These are phyloP conservation scores for Penaeus japonicus DNA, from an alignment of 1,140 invertebrate genomes.

Conservation along the genomic window DNA sequence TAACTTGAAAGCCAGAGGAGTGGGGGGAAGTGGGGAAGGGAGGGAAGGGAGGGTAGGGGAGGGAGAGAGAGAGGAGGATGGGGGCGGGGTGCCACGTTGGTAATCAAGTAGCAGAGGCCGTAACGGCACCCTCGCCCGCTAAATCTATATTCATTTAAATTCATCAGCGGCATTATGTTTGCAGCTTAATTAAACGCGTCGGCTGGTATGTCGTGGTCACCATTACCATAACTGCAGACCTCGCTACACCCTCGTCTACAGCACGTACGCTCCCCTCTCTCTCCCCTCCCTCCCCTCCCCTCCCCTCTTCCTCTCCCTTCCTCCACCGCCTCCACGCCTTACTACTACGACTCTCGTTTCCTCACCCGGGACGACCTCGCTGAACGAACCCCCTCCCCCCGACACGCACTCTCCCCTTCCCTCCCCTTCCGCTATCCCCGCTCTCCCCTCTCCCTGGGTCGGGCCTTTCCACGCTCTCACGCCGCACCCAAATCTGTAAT, in stretches of 20 bases:
- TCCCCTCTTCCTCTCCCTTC: neutral
- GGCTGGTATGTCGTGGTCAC: neutral
- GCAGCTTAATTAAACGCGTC: conserved; percentile 22
- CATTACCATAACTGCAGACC: conserved; percentile 4
- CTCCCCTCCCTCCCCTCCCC: neutral
- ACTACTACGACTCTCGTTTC: neutral
- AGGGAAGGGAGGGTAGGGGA: neutral
- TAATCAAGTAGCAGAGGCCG: neutral
- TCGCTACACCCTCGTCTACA: neutral
- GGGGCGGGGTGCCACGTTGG: neutral
- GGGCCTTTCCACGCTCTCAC: neutral
- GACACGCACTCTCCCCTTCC: neutral
- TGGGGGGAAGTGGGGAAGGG: too few relatives aligned
- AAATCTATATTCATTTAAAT: conserved; percentile 21
- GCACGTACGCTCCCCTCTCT: neutral
- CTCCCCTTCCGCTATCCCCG: neutral
- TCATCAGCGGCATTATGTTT: conserved; percentile 35
- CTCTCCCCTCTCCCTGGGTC: neutral
- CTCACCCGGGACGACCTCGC: neutral
- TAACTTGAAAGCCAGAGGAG: too few relatives aligned
- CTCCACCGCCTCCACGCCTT: neutral
- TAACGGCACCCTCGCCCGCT: neutral
- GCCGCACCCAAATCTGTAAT: too few relatives aligned
- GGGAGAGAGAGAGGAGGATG: neutral
- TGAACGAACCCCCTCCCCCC: too few relatives aligned